phyloP scores from a whole-genome alignment of 2,797 vertebrate species.

The Enteromius afrohamiltoni region DNA sequence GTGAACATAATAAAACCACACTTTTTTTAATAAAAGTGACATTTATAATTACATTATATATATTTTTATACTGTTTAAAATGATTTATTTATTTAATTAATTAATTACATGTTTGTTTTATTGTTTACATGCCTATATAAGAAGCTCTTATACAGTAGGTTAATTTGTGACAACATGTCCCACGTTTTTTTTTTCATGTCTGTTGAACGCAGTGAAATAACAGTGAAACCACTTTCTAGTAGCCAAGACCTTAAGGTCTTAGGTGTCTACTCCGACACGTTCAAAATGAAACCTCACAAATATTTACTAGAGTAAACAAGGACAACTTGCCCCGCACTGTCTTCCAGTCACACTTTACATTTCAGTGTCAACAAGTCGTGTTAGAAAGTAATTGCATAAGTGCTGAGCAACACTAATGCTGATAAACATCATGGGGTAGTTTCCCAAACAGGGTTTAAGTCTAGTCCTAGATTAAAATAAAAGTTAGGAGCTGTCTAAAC shows the following conservation, averaged over 20 bases:
- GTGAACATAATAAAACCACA: background rate
- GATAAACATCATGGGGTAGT: background rate
- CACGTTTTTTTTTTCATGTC: background rate
- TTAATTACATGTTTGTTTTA: background rate
- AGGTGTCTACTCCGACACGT: background rate
- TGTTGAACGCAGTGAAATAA: background rate
- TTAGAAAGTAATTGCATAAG: background rate
- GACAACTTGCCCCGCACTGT: background rate
- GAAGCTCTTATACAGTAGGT: background rate
- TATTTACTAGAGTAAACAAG: background rate
- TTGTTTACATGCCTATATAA: background rate
- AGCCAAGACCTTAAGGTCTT: background rate
- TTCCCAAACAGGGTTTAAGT: too few relatives aligned
- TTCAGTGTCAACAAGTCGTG: background rate
- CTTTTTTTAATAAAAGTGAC: background rate
- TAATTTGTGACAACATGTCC: background rate
- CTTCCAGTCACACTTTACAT: conserved; percentile 3
- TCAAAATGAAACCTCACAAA: background rate
- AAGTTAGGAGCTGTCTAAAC: too few relatives aligned
- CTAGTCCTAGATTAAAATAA: too few relatives aligned
- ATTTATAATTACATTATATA: background rate
- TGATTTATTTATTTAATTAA: background rate
- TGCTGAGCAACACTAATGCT: background rate
- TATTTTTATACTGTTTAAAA: background rate
- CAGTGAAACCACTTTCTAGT: background rate